Percentiles rank a stretch among this genome's conserved stretches.
phyloP scores from a whole-genome alignment of 2,888 invertebrate species.

The Caradrina kadenii region DNA sequence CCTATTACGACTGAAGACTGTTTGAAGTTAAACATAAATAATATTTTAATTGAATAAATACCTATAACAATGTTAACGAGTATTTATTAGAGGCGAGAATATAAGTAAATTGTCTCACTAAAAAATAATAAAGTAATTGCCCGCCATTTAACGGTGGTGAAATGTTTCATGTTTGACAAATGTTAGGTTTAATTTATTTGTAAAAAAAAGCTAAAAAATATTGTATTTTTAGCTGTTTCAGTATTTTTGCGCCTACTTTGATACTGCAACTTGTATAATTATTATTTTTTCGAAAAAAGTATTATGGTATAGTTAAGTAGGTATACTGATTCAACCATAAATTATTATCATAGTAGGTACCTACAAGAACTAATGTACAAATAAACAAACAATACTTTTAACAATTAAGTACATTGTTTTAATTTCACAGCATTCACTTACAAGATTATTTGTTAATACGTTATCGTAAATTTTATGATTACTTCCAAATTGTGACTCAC shows the following conservation, averaged over 20 bases:
- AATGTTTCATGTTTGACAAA: too few species aligned
- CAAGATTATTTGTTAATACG: not conserved
- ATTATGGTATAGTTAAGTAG: not conserved
- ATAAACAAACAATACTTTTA: constrained; percentile 1
- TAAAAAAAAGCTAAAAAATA: too few species aligned
- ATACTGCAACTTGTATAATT: not conserved
- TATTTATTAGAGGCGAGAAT: constrained; percentile 8
- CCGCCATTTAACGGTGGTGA: too few species aligned
- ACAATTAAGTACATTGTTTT: constrained; percentile 34
- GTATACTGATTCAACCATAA: constrained; percentile 11
- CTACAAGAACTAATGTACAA: constrained; percentile 24
- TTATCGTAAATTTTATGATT: too few species aligned
- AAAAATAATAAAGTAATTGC: not conserved
- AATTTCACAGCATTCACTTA: constrained; percentile 14
- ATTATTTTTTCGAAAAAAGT: not conserved
- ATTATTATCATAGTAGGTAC: not conserved
- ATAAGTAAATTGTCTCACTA: constrained; percentile 5
- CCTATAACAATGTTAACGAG: constrained; percentile 12
- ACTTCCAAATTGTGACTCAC: too few species aligned
- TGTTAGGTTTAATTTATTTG: too few species aligned
- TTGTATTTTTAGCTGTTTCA: constrained; percentile 1
- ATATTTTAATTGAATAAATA: constrained; percentile 23
- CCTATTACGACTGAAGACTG: constrained; percentile 55
- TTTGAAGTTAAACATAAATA: constrained; percentile 25
- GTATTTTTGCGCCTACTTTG: not conserved